Percentiles rank a stretch among this genome's conserved stretches.
Evolutionary conservation across 2,797 vertebrate genomes (phyloP).

Genomic region (Melanotaenia pygmaea): DNA sequence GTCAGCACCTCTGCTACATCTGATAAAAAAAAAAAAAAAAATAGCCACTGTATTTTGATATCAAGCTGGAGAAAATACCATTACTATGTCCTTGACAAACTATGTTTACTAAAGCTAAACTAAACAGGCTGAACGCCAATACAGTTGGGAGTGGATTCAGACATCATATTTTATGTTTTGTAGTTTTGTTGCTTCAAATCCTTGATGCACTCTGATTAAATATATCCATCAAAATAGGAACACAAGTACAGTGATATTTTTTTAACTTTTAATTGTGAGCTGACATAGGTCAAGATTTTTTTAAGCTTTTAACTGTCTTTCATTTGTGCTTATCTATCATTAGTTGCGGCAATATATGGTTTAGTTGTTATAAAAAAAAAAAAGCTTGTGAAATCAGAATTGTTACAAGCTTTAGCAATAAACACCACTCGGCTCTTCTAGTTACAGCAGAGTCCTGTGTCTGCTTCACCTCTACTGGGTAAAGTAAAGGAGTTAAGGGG

Average conservation of each 20-base stretch:
- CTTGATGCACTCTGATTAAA: not conserved
- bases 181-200: not conserved
- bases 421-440: too few species aligned
- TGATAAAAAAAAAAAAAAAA: slow-evolving; percentile 13
- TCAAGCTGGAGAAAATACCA: not conserved
- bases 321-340: not conserved
- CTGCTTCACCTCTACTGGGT: too few species aligned
- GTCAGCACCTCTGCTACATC: slow-evolving; percentile 80
- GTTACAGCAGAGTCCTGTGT: too few species aligned
- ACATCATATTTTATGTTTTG: not conserved
- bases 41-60: not conserved
- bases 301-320: not conserved
- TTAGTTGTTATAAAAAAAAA: not conserved
- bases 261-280: not conserved
- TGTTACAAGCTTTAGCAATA: not conserved
- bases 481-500: too few species aligned
- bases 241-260: not conserved
- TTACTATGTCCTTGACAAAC: not conserved
- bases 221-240: not conserved
- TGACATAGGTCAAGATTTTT: not conserved
- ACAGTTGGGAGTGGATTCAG: not conserved
- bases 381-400: not conserved
- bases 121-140: not conserved
- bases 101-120: not conserved
- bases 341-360: not conserved